These are phyloP conservation scores for Papilio helenus DNA, from an alignment of 1,140 invertebrate genomes.

Conservation along the genomic window DNA sequence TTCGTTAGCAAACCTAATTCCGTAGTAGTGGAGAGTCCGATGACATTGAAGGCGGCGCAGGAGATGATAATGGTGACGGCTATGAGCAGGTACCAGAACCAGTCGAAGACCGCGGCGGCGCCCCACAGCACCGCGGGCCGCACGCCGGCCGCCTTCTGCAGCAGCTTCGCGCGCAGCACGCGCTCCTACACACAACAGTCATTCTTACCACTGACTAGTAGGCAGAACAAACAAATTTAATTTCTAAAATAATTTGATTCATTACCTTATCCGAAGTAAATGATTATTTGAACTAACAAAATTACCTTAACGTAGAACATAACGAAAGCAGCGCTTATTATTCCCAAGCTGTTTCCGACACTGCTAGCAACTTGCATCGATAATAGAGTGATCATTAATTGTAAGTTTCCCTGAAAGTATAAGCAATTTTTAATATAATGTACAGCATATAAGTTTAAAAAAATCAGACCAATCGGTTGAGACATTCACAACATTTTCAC, in stretches of 20 bases:
- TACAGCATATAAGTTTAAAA: too few species aligned
- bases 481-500: too few species aligned
- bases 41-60: slow-evolving; percentile 83
- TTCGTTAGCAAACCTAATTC: slow-evolving; percentile 81
- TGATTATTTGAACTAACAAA: slow-evolving; percentile 57
- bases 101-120: slow-evolving; percentile 88
- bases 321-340: slow-evolving; percentile 70
- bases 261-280: too few species aligned
- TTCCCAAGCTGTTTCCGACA: slow-evolving; percentile 67
- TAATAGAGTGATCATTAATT: slow-evolving; percentile 59
- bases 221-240: background rate
- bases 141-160: slow-evolving; percentile 89
- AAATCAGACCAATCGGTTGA: too few species aligned
- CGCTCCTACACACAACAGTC: slow-evolving; percentile 73
- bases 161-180: slow-evolving; percentile 80
- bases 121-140: slow-evolving; percentile 88
- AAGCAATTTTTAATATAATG: slow-evolving; percentile 10
- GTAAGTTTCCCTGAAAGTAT: slow-evolving; percentile 63
- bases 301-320: slow-evolving; percentile 87
- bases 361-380: slow-evolving; percentile 67
- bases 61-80: slow-evolving; percentile 81
- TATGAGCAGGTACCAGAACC: slow-evolving; percentile 85
- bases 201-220: background rate
- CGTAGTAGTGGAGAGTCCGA: slow-evolving; percentile 76
- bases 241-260: slow-evolving; percentile 7